phyloP scores from a whole-genome alignment of 2,888 invertebrate species.

The Drosophila macrospina region DNA sequence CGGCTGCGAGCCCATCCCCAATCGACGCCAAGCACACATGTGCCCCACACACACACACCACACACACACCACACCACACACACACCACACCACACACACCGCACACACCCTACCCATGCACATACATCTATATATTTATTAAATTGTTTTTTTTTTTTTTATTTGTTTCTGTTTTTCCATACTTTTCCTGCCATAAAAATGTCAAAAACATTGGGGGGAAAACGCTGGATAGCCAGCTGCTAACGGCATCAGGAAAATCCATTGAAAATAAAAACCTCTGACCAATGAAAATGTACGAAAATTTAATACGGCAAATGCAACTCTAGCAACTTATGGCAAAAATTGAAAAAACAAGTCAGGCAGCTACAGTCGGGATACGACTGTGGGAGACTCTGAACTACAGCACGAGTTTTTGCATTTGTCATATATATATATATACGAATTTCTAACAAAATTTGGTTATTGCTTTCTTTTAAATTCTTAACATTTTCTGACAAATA shows the following conservation, averaged over 20 bases:
- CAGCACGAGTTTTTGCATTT: too few relatives aligned
- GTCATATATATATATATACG: too few relatives aligned
- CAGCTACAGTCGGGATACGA: too few relatives aligned
- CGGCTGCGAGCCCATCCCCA: slow-evolving; percentile 49
- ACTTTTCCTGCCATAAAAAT: slow-evolving; percentile 63
- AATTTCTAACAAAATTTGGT: too few relatives aligned
- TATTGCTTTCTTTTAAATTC: too few relatives aligned
- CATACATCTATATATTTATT: slow-evolving; percentile 49
- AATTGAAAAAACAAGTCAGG: too few relatives aligned
- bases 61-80: slow-evolving; percentile 13
- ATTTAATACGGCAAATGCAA: slow-evolving; percentile 8
- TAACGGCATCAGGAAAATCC: slow-evolving; percentile 33
- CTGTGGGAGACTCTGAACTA: too few relatives aligned
- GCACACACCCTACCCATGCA: slow-evolving; percentile 19
- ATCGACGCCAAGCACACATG: slow-evolving; percentile 20
- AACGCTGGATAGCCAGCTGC: slow-evolving; percentile 38
- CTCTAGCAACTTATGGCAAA: not conserved
- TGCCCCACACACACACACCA: slow-evolving; percentile 19
- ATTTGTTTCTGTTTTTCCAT: slow-evolving; percentile 41
- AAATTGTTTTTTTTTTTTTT: slow-evolving; percentile 50
- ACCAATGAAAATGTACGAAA: slow-evolving; percentile 8
- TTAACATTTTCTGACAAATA: too few relatives aligned
- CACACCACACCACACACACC: slow-evolving; percentile 1
- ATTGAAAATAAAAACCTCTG: slow-evolving; percentile 31
- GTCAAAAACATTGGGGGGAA: slow-evolving; percentile 65